Evolutionary conservation across 2,797 vertebrate genomes (phyloP), one percentile per base, ranked within the genome.

Genomic region (Tragelaphus eurycerus): DNA sequence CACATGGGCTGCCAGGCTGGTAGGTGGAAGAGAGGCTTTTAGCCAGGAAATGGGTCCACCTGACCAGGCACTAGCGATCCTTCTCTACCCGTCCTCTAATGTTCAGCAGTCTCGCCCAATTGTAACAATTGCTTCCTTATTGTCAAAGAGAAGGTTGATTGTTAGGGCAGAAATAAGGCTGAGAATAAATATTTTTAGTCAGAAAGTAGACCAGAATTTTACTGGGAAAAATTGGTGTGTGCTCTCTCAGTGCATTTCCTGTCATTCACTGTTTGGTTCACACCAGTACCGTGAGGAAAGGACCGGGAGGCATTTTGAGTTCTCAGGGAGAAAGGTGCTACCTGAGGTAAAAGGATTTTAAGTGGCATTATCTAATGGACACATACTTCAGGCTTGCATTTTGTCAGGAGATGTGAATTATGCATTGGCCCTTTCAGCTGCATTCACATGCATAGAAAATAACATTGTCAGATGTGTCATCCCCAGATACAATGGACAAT

Each of bases 401-500:
- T 95, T 87, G 59, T 91, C 79, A 86, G 94, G 83, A 96, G 89
- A 89, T 64, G 95, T 97, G 95, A 97, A 94, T 96, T 95, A 96
- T 96, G 97, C 93, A 95, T 95, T 89, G 97, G 87, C 74, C 83
- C 87, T 93, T 87, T 89, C 84, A 92, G 94, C 94, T 92, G 48
- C 88, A 62, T 95, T 88, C 93, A 87, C 59, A 25, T 87, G 92
- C 96, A 76, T 87, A 92, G 96, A 95, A 96, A 98, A 97, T 96
- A 97, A 93, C 92, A 91, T 89, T 86, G 95, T 97, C 96, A 96
- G 94, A 57, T 8, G 0, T 90, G 90, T 85, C 96, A 90, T 94
- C 95, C 91, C 93, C 89, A 84, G 93, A 96, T 88, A 95, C 97
- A 97, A 83, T 90, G 94, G 96, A 97, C 96, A 97, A 71, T 96